Evolutionary conservation across 2,797 vertebrate genomes (phyloP).

Genomic region (Darevskia mixta): DNA sequence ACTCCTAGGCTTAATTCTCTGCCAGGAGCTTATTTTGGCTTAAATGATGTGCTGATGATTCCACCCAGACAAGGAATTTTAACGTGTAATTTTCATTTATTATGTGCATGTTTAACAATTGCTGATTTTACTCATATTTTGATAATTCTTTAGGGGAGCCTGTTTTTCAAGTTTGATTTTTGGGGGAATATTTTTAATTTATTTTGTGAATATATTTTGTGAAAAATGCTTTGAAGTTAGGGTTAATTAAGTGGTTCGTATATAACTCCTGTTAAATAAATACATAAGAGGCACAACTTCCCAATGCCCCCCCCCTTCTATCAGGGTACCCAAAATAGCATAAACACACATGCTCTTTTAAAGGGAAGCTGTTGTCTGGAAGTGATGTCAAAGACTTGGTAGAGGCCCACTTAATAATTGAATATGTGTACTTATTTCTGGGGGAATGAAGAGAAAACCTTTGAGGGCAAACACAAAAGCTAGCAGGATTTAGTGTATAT

Average conservation of each 20-base stretch:
- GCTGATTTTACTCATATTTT: too few species aligned
- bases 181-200: too few species aligned
- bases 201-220: too few species aligned
- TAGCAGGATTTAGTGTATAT: background rate
- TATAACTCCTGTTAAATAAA: too few species aligned
- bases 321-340: background rate
- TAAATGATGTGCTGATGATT: background rate
- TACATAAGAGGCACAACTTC: too few species aligned
- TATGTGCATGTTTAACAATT: too few species aligned
- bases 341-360: background rate
- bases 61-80: too few species aligned
- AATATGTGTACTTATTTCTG: background rate
- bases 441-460: background rate
- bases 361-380: background rate
- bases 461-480: accelerated
- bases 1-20: background rate
- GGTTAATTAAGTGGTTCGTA: too few species aligned
- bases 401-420: background rate
- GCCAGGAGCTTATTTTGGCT: background rate
- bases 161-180: too few species aligned
- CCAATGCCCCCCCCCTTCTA: background rate
- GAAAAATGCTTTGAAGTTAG: too few species aligned
- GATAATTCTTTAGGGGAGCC: too few species aligned
- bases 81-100: too few species aligned
- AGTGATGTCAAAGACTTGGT: background rate